Base-by-base conservation (phyloP, 2,113 vertebrate genomes). In the Myotis davidii region DNA sequence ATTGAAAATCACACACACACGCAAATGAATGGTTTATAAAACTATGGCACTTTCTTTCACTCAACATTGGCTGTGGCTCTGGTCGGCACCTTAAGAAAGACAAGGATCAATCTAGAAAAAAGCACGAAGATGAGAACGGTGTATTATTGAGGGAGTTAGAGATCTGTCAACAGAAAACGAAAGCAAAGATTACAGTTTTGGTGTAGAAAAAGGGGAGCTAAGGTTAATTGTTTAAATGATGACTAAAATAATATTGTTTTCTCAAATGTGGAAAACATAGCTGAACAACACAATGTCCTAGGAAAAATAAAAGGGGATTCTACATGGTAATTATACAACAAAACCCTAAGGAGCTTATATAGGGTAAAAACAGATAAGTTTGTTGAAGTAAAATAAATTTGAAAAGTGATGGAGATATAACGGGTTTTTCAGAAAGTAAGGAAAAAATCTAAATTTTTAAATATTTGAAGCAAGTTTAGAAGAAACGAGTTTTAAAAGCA, bases 361-460 rank as follows among this genome's bases (percentile, higher is more conserved):
- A 70, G 74, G 17, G 50, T 89, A 95, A 93, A 95, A 93, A 76
- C 64, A 91, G 74, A 56, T 9, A 37, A 18, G 3, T 12, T 94
- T 23, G 20, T 16, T 82, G 34, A 91, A 70, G 32, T 20, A 84
- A 76, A 50, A 70, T 73, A 86, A 82, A 73, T 88, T 59, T 95
- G 27, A 73, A 20, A 65, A 96, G 52, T 59, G 23, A 48, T 34
- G 65, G 52, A 42, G n/a, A 84, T 54, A 56, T 17, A 88, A 70
- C 29, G 20, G 59, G 4, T 39, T 89, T 83, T 89, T 45, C 14
- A 87, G 27, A 52, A 90, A 50, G 13, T 67, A 94, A 72, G 39
- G 56, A 72, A 54, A 48, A 91, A 56, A 9, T 27, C 11, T 86
- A 91, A 61, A 74, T 56, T 50, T 50, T 50, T 50, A 5, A 0